Evolutionary conservation across 2,888 invertebrate genomes (phyloP).

Genomic region (Thymelicus acteon): DNA sequence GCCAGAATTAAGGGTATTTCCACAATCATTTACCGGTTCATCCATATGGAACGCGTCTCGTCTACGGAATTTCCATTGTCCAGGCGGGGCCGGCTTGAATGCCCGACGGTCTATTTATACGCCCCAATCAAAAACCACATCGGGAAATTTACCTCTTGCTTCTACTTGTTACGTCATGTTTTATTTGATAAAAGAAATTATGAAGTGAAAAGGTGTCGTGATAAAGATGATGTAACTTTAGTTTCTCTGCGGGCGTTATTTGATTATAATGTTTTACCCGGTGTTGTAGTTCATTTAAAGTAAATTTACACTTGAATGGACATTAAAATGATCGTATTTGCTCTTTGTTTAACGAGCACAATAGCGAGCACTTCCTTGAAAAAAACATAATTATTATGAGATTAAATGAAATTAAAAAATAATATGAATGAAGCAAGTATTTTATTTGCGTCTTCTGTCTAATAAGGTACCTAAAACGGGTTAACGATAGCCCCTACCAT

Average conservation of each 20-base stretch:
- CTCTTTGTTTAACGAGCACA: too few species aligned
- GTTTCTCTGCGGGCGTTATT: neutral
- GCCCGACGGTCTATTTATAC: slow-evolving; percentile 74
- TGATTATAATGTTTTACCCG: too few species aligned
- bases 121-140: slow-evolving; percentile 65
- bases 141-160: slow-evolving; percentile 56
- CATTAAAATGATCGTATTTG: too few species aligned
- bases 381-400: too few species aligned
- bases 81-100: slow-evolving; percentile 60
- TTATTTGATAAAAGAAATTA: slow-evolving; percentile 1
- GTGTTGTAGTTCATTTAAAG: too few species aligned
- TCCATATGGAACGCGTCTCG: slow-evolving; percentile 81
- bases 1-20: slow-evolving; percentile 44
- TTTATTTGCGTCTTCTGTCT: too few species aligned
- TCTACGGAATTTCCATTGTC: slow-evolving; percentile 81
- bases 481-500: too few species aligned
- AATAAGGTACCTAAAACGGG: too few species aligned
- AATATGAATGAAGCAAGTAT: too few species aligned
- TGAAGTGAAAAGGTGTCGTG: neutral
- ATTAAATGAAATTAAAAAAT: too few species aligned
- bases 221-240: neutral
- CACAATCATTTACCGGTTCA: slow-evolving; percentile 66
- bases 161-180: slow-evolving; percentile 16
- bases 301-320: too few species aligned
- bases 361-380: too few species aligned